Percentiles rank a stretch among this genome's conserved stretches.
phyloP scores from a whole-genome alignment of 53 echinoderm and acorn worm genomes.

The Stichopus horrens region DNA sequence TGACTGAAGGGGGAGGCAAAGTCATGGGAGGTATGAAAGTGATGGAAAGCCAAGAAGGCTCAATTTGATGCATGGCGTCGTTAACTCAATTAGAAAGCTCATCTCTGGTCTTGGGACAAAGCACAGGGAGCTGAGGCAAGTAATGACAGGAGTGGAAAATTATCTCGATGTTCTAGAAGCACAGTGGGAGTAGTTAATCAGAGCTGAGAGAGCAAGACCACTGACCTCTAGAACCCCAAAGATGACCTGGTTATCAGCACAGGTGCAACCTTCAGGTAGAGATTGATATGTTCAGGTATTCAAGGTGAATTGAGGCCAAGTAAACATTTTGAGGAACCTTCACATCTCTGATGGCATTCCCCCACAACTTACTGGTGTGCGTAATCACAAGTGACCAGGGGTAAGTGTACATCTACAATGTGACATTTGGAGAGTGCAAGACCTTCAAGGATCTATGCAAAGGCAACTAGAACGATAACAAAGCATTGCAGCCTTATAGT shows the following conservation, averaged over 20 bases:
- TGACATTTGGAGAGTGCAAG: no score
- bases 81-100: conserved; percentile 9
- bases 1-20: not conserved
- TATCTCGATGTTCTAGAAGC: not conserved
- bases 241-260: not conserved
- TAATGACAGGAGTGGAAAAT: not conserved
- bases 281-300: conserved; percentile 20
- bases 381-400: no score
- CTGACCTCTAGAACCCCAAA: conserved; percentile 7
- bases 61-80: not conserved
- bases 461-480: no score
- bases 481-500: no score
- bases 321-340: not conserved
- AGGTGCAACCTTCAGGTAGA: conserved; percentile 20
- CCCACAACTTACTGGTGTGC: no score
- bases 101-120: not conserved
- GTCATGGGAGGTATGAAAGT: not conserved
- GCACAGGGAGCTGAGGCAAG: not conserved
- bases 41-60: conserved; percentile 3
- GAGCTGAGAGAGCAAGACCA: conserved; percentile 13
- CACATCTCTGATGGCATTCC: not conserved
- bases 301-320: conserved; percentile 37
- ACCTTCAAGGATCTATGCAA: no score
- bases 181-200: conserved; percentile 22
- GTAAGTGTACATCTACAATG: no score